Base-by-base conservation (phyloP, 2,888 invertebrate species). In the Acanthosepion lycidas region DNA sequence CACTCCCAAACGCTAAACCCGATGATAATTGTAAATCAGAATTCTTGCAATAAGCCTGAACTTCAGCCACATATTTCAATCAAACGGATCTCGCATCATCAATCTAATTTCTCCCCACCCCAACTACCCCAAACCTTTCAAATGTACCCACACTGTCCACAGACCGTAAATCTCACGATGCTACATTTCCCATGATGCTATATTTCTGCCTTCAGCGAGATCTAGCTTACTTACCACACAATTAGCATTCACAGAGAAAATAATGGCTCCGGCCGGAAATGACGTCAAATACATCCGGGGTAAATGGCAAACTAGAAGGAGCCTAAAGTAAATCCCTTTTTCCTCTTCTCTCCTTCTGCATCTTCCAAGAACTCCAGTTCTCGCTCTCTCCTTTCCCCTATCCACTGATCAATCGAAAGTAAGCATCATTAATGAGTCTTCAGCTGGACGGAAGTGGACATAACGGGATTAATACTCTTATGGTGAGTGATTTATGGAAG, bases 221-320 rank as follows among this genome's bases (percentile, higher is more conserved):
- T 78, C n/a, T 15, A n/a, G 78, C 78, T 78, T 78, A 78, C 78
- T 78, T 78, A 78, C 78, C n/a, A 78, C 78, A n/a, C 78, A 78
- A 78, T 78, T 78, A 78, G 78, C 78, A 78, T 78, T 78, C 78
- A 15, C 78, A 78, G 78, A 78, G 78, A 78, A n/a, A 33, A 78
- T 78, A 78, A 78, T 78, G 78, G 78, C 78, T 78, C 78, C n/a
- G n/a, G n/a, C 78, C 78, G 78, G 78, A 78, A 78, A 78, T 78
- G 78, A 78, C 78, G 78, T 78, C 78, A 78, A 78, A n/a, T 78
- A 33, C n/a, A 78, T 78, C 78, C 78, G n/a, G 78, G 78, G 78
- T 78, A 78, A 78, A 78, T 78, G 78, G 78, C 78, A 78, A 78
- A 78, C 78, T 78, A 78, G 78, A 78, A 78, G 78, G 78, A 78